phyloP scores from a whole-genome alignment of 2,888 invertebrate species.

The Dynastes tityus region DNA sequence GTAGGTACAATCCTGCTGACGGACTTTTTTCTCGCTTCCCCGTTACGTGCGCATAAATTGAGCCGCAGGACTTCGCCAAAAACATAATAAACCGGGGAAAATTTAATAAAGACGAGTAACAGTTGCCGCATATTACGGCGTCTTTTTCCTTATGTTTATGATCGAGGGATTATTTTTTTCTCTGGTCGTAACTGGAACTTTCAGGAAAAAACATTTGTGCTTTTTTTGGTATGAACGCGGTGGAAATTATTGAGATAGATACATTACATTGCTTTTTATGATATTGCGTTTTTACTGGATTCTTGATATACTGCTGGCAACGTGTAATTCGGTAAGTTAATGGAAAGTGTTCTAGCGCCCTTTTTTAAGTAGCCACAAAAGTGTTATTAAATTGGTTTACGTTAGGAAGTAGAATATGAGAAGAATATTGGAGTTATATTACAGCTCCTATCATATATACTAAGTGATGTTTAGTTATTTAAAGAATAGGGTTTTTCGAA shows the following conservation, averaged over 20 bases:
- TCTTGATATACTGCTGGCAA: neutral
- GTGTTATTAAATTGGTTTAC: no score
- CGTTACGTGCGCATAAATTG: slow-evolving; percentile 35
- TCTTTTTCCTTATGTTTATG: slow-evolving; percentile 28
- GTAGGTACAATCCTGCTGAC: no score
- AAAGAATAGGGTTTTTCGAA: no score
- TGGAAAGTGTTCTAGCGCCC: no score
- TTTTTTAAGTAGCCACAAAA: no score
- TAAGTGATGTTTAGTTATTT: no score
- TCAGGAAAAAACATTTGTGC: neutral
- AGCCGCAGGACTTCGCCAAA: slow-evolving; percentile 8
- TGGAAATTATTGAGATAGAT: neutral
- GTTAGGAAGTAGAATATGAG: no score
- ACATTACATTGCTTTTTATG: neutral
- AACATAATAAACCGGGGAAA: slow-evolving; percentile 37
- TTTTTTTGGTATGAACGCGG: neutral
- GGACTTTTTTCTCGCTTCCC: neutral
- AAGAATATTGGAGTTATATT: no score
- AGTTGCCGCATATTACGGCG: slow-evolving; percentile 25
- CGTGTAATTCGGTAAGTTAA: no score
- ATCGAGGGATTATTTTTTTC: slow-evolving; percentile 8
- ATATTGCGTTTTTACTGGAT: neutral
- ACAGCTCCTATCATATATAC: no score
- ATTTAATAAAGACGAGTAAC: slow-evolving; percentile 40
- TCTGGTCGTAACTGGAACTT: neutral